phyloP scores from a whole-genome alignment of 2,113 vertebrate species.

The Cottus gobio region DNA sequence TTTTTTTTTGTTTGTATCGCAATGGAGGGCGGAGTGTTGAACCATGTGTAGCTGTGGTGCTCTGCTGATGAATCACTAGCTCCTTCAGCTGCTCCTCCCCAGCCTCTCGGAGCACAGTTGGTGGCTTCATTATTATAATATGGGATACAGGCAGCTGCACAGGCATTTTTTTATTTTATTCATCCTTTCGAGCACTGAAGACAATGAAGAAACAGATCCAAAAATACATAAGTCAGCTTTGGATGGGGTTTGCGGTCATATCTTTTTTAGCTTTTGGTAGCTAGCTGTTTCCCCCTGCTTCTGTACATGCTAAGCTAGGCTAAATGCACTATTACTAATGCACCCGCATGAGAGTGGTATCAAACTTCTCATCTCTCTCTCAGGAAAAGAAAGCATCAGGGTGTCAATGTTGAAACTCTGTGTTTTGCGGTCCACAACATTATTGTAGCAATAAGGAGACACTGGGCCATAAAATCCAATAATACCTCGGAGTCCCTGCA shows the following conservation, averaged over 20 bases:
- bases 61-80: constrained; percentile 37
- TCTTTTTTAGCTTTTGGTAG: background rate
- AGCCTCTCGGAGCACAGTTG: constrained; percentile 31
- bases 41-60: constrained; percentile 32
- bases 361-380: background rate
- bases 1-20: constrained; percentile 31
- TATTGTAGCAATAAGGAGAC: background rate
- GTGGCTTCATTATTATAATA: constrained; percentile 49
- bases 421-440: background rate
- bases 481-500: constrained; percentile 1
- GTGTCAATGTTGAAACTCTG: background rate
- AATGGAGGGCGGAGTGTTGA: constrained; percentile 28
- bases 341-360: background rate
- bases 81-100: constrained; percentile 33
- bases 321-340: background rate
- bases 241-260: background rate
- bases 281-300: too few species aligned
- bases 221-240: too few species aligned
- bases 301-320: background rate
- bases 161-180: constrained; percentile 16
- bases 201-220: background rate
- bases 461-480: background rate
- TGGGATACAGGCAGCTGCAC: constrained; percentile 18
- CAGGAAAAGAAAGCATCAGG: background rate
- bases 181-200: background rate